phyloP scores from a whole-genome alignment of 2,888 invertebrate species.

The Pollenia angustigena region DNA sequence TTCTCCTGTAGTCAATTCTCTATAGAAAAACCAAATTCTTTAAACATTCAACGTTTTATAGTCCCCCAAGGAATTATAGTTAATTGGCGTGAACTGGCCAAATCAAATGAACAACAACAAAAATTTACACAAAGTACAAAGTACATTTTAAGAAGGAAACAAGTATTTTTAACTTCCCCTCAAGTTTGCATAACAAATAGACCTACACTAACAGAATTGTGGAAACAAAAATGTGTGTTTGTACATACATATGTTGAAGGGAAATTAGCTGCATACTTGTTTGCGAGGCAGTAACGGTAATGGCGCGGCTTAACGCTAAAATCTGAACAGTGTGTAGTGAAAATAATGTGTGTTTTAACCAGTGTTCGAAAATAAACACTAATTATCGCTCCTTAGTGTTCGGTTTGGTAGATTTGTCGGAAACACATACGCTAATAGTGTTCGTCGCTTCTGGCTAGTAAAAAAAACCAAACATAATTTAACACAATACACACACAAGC shows the following conservation, averaged over 20 bases:
- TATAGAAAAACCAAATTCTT: constrained; percentile 2
- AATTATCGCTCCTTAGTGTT: no score
- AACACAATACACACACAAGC: no score
- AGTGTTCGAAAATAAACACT: no score
- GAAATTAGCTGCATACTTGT: background rate
- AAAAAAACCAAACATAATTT: no score
- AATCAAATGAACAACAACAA: background rate
- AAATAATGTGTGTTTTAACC: background rate
- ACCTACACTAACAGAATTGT: background rate
- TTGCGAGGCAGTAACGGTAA: background rate
- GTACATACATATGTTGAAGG: background rate
- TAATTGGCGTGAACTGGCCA: constrained; percentile 28
- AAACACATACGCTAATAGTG: no score
- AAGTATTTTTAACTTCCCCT: constrained; percentile 43
- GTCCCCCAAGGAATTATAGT: background rate
- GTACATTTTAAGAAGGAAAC: constrained; percentile 3
- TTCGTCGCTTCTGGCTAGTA: no score
- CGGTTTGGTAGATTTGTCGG: no score
- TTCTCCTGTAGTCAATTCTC: no score
- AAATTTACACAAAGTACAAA: background rate
- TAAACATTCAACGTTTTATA: constrained; percentile 23
- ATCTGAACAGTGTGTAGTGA: background rate
- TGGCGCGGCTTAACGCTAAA: background rate
- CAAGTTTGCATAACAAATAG: background rate
- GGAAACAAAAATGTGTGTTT: no score